Conservation (phyloP, 2,113 vertebrate species). For the Paratilapia polleni region DNA sequence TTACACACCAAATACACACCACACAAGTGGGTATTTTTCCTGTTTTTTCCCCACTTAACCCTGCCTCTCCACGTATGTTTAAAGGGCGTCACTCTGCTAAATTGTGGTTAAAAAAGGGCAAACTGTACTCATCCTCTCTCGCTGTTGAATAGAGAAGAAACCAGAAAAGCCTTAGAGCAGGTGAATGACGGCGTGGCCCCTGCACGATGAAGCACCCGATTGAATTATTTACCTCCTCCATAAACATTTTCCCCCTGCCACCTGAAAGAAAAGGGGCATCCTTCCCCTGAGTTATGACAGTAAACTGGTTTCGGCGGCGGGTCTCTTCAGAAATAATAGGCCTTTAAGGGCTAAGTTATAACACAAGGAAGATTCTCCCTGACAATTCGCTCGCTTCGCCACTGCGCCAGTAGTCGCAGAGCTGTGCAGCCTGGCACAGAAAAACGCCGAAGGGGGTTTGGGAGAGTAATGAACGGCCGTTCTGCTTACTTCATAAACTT, state of each 20-base stretch:
- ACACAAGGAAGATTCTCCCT: constrained; percentile 45
- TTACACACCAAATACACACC: constrained; percentile 34
- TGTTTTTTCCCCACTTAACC: constrained; percentile 52
- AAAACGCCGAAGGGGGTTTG: constrained; percentile 26
- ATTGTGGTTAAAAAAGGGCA: constrained; percentile 48
- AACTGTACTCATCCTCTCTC: constrained; percentile 21
- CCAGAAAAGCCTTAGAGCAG: not conserved
- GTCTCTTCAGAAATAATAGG: constrained; percentile 66
- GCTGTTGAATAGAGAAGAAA: not conserved
- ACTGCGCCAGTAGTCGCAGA: constrained; percentile 23
- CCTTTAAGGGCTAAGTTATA: constrained; percentile 70
- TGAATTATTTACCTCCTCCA: constrained; percentile 70
- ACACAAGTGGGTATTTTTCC: constrained; percentile 45
- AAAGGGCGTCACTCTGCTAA: constrained; percentile 38
- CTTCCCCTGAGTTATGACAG: constrained; percentile 63
- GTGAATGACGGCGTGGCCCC: constrained; percentile 56
- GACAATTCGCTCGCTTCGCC: constrained; percentile 59
- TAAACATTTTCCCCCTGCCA: constrained; percentile 78
- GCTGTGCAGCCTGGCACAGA: constrained; percentile 60
- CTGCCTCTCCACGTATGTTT: constrained; percentile 24
- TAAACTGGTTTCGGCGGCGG: constrained; percentile 52
- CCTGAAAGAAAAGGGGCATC: constrained; percentile 63
- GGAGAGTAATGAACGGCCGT: constrained; percentile 88
- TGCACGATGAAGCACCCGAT: constrained; percentile 72
- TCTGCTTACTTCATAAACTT: constrained; percentile 96